Evolutionary conservation across 2,797 vertebrate genomes (phyloP), one percentile per base, ranked within the genome.

Genomic region (Eidolon dupreanum): DNA sequence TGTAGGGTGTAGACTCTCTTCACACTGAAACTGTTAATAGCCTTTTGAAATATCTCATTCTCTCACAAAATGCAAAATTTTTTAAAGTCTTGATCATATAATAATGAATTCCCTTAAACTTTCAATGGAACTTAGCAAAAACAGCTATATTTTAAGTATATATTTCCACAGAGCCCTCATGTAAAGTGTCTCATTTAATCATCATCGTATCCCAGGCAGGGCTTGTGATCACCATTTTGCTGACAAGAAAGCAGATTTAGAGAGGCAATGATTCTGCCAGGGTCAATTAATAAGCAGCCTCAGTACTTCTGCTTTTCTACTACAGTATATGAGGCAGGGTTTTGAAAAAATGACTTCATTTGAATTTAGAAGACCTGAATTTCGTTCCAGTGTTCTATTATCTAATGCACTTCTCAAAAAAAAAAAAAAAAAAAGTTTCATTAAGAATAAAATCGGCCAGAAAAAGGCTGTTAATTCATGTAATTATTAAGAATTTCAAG

Each of bases 201-300:
- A 83, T 79, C 57, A 24, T 73, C 3, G 17, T 49, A 78, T 41
- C 36, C 16, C 75, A 78, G 33, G 41, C 57, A 91, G 63, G 20
- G n/a, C 41, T 79, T 55, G 68, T 57, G 51, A 78, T 81, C 70
- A 51, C 90, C 63, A 66, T 91, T 95, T 92, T 93, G 66, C 83
- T 94, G 94, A 91, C 70, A 94, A 78, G 87, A 51, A 86, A 81
- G 41, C 59, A 89, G 74, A 87, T 84, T 86, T 82, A 89, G n/a
- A 88, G 63, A 96, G 74, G 38, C 5, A 16, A 33, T 22, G 43
- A 85, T 92, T 86, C 88, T 95, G 8, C 82, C 73, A 71, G 41
- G 68, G 63, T 84, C 70, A 83, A 90, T 94, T 94, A 94, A 71
- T 70, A 78, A 93, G 81, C 70, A 95, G 41, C 70, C 4, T 0